Evolutionary conservation across 2,113 vertebrate genomes (phyloP).

Genomic region (Daubentonia madagascariensis): DNA sequence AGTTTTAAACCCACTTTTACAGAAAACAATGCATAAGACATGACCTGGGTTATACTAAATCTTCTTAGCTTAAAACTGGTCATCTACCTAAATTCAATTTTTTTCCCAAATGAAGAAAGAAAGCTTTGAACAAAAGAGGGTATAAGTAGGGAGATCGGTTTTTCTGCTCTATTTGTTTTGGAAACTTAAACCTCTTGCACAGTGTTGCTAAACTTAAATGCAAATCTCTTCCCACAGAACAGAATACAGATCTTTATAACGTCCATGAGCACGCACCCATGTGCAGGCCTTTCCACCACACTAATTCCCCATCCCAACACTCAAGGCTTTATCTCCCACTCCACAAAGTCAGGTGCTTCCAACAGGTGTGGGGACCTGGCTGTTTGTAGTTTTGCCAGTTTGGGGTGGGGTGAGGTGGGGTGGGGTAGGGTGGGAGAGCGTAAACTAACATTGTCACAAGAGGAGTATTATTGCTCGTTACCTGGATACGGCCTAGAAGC

Average conservation of each 20-base stretch:
- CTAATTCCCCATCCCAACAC: not conserved
- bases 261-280: not conserved
- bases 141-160: not conserved
- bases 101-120: not conserved
- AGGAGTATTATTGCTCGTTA: not conserved
- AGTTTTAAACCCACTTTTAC: slow-evolving; percentile 4
- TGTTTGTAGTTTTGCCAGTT: not conserved
- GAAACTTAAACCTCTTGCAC: not conserved
- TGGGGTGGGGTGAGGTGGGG: too few relatives aligned
- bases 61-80: not conserved
- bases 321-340: not conserved
- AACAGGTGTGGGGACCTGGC: not conserved
- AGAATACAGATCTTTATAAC: not conserved
- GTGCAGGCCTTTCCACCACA: not conserved
- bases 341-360: not conserved
- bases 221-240: slow-evolving; percentile 5
- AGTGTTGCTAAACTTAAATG: not conserved
- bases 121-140: not conserved
- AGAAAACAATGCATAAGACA: not conserved
- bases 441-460: not conserved
- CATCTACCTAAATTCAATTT: not conserved
- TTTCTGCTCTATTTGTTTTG: slow-evolving; percentile 34
- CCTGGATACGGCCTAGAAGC: not conserved
- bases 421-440: not conserved
- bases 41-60: not conserved